Evolutionary conservation across 2,113 vertebrate genomes (phyloP).

Genomic region (Oncorhynchus gorbuscha): DNA sequence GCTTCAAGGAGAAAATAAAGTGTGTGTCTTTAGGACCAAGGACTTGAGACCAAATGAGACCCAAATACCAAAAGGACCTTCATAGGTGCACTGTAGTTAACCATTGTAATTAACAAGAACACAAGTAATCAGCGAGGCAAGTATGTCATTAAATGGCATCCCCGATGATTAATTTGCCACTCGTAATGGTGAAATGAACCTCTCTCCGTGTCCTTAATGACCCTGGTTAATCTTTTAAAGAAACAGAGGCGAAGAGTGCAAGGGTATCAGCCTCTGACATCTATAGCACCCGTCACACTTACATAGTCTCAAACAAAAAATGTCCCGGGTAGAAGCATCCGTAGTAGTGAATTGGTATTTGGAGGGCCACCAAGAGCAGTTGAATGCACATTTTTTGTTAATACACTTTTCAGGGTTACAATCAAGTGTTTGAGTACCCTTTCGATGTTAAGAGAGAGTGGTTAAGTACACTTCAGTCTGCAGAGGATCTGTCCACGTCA

Average conservation of each 20-base stretch:
- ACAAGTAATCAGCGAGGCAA: conserved; percentile 82
- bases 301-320: conserved; percentile 23
- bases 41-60: conserved; percentile 53
- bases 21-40: conserved; percentile 55
- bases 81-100: conserved; percentile 74
- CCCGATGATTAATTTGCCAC: conserved; percentile 87
- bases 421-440: neutral
- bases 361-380: conserved; percentile 26
- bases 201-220: conserved; percentile 82
- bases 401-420: neutral
- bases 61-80: conserved; percentile 69
- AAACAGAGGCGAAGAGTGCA: conserved; percentile 60
- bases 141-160: conserved; percentile 85
- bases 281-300: conserved; percentile 19
- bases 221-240: conserved; percentile 81
- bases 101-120: conserved; percentile 85
- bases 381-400: neutral
- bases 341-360: conserved; percentile 20
- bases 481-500: conserved; percentile 25
- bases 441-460: neutral
- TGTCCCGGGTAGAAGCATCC: neutral
- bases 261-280: conserved; percentile 35
- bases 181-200: conserved; percentile 78
- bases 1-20: conserved; percentile 67
- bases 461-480: conserved; percentile 25